Evolutionary conservation across 2,888 invertebrate genomes (phyloP).

Genomic region (Dryococelus australis): DNA sequence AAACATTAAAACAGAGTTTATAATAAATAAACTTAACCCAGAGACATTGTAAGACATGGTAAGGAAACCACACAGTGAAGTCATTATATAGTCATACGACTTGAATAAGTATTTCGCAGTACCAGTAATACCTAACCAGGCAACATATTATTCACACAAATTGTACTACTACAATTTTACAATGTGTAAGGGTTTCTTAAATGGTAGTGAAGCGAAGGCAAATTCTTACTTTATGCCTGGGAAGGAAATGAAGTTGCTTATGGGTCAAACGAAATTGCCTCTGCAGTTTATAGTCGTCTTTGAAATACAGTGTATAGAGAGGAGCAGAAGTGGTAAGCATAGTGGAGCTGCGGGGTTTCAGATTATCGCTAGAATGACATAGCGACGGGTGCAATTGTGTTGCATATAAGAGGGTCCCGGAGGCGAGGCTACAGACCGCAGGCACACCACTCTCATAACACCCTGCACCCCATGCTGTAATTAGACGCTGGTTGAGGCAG

Average conservation of each 20-base stretch:
- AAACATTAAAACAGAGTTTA: neutral
- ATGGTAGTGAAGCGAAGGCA: neutral
- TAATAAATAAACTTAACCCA: neutral
- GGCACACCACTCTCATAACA: no score
- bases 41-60: neutral
- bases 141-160: neutral
- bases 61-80: neutral
- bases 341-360: neutral
- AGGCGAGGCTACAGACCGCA: no score
- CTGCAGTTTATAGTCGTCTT: neutral
- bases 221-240: neutral
- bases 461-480: no score
- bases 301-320: neutral
- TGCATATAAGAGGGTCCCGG: no score
- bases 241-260: neutral
- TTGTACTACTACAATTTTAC: conserved; percentile 25
- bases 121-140: neutral
- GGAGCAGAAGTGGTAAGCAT: neutral
- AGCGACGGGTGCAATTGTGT: no score
- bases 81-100: neutral
- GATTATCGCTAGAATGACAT: no score
- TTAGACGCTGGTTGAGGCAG: no score
- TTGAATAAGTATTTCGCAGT: neutral
- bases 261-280: neutral
- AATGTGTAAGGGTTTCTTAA: neutral